Conservation (phyloP, 1,140 invertebrate species). For the Lordiphosa clarofinis region DNA sequence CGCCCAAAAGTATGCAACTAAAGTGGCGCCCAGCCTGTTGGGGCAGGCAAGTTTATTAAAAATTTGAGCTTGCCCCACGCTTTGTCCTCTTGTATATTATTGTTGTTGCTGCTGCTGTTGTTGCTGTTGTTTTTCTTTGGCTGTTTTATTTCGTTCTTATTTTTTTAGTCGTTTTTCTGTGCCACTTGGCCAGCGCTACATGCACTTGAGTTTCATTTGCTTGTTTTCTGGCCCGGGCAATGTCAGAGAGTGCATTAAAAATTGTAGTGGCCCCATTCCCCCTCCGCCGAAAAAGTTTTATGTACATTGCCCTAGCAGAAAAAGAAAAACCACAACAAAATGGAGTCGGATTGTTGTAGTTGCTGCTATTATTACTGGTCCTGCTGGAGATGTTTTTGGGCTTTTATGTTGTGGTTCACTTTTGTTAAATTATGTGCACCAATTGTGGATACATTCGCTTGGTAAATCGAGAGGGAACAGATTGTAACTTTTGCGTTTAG, state of each 20-base stretch:
- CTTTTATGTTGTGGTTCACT: slow-evolving; percentile 35
- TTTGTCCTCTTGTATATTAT: slow-evolving; percentile 45
- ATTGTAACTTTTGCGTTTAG: not conserved
- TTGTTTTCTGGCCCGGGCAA: slow-evolving; percentile 52
- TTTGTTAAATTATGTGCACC: slow-evolving; percentile 70
- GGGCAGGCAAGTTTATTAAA: slow-evolving; percentile 66
- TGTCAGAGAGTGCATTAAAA: slow-evolving; percentile 75
- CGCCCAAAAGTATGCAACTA: slow-evolving; percentile 51
- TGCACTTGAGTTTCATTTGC: slow-evolving; percentile 76
- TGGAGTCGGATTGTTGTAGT: slow-evolving; percentile 61
- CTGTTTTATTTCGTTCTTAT: slow-evolving; percentile 35
- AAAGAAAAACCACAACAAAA: slow-evolving; percentile 67
- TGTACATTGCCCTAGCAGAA: slow-evolving; percentile 53
- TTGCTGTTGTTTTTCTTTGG: slow-evolving; percentile 18
- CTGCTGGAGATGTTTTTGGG: slow-evolving; percentile 22
- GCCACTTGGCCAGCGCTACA: slow-evolving; percentile 67
- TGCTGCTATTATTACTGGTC: slow-evolving; percentile 35
- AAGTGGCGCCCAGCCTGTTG: slow-evolving; percentile 28
- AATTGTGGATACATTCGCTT: slow-evolving; percentile 41
- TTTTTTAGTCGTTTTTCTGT: slow-evolving; percentile 31
- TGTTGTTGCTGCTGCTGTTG: slow-evolving; percentile 22
- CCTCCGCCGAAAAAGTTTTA: slow-evolving; percentile 56
- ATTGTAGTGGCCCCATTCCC: slow-evolving; percentile 36
- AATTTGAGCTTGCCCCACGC: slow-evolving; percentile 48
- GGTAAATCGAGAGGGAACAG: slow-evolving; percentile 15